Conservation (phyloP, 2,888 invertebrate species). For the Prostheceraeus crozeri region DNA sequence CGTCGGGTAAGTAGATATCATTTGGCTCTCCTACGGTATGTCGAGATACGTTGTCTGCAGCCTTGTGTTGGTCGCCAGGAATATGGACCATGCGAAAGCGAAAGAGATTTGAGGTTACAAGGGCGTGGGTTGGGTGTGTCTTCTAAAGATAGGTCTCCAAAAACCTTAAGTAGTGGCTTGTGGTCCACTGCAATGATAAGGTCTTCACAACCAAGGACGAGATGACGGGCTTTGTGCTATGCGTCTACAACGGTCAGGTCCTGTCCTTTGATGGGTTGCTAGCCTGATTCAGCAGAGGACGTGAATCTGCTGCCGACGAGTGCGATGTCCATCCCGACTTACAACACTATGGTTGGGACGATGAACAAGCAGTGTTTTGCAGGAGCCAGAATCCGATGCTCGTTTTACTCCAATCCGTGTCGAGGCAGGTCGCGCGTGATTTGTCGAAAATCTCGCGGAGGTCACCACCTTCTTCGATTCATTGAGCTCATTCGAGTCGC, state of each 20-base stretch:
- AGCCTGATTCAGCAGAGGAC: constrained; percentile 14
- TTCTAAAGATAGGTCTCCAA: no score
- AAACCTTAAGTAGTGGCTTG: constrained; percentile 38
- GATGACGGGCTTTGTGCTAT: constrained; percentile 37
- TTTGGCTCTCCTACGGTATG: no score
- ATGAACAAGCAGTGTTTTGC: background rate
- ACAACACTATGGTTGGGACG: constrained; percentile 37
- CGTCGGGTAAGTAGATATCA: no score
- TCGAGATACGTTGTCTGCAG: constrained; percentile 24
- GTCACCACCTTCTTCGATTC: no score
- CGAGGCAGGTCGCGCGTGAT: constrained; percentile 5
- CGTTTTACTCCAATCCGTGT: constrained; percentile 16
- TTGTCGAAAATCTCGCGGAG: constrained; percentile 32
- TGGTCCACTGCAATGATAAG: constrained; percentile 38
- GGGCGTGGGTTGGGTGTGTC: no score
- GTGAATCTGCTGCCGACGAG: constrained; percentile 28
- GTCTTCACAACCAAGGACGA: constrained; percentile 37
- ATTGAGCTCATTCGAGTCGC: no score
- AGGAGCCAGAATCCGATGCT: constrained; percentile 27
- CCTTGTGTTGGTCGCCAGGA: no score
- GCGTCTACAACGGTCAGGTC: constrained; percentile 37
- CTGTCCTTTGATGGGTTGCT: constrained; percentile 20
- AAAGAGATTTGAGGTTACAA: no score
- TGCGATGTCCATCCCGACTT: background rate
- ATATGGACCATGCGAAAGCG: no score